A percentile compares a stretch with the other conserved stretches of the same genome.
Evolutionary conservation across 1,140 invertebrate genomes (phyloP).

Genomic region (Triops cancriformis): DNA sequence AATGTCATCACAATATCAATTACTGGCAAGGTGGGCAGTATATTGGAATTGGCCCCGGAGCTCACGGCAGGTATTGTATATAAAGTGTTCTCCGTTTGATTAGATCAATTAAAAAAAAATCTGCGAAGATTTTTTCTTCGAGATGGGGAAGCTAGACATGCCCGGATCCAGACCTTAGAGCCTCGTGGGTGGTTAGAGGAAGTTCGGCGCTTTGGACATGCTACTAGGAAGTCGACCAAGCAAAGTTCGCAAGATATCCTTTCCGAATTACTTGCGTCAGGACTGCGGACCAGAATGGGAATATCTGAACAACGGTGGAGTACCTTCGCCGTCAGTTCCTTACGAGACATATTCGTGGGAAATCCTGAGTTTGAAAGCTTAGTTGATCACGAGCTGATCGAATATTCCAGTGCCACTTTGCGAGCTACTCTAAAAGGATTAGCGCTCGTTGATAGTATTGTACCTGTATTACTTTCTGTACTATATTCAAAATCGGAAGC

Average conservation of each 20-base stretch:
- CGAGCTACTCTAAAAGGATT: conserved; percentile 17
- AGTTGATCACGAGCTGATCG: neutral
- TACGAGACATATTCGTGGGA: conserved; percentile 16
- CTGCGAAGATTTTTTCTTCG: conserved; percentile 21
- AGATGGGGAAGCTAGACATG: conserved; percentile 15
- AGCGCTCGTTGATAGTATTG: conserved; percentile 17
- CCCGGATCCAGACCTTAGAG: conserved; percentile 26
- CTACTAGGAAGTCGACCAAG: conserved; percentile 9
- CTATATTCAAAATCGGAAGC: neutral
- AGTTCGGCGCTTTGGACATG: conserved; percentile 25
- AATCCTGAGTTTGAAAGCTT: neutral
- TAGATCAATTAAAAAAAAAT: neutral
- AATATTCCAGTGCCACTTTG: neutral
- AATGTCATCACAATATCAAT: conserved; percentile 35
- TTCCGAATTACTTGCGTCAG: conserved; percentile 23
- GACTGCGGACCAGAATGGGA: conserved; percentile 24
- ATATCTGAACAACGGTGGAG: conserved; percentile 3
- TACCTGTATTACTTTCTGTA: conserved; percentile 18
- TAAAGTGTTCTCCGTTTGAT: neutral
- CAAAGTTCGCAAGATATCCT: conserved; percentile 22
- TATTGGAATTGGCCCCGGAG: conserved; percentile 36
- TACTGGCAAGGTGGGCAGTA: conserved; percentile 39
- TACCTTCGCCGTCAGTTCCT: neutral
- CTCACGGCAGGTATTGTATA: conserved; percentile 24
- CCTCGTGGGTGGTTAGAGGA: conserved; percentile 23